These are phyloP conservation scores for Mormyrus iriodes DNA, from an alignment of 2,113 vertebrate genomes.

Conservation along the genomic window DNA sequence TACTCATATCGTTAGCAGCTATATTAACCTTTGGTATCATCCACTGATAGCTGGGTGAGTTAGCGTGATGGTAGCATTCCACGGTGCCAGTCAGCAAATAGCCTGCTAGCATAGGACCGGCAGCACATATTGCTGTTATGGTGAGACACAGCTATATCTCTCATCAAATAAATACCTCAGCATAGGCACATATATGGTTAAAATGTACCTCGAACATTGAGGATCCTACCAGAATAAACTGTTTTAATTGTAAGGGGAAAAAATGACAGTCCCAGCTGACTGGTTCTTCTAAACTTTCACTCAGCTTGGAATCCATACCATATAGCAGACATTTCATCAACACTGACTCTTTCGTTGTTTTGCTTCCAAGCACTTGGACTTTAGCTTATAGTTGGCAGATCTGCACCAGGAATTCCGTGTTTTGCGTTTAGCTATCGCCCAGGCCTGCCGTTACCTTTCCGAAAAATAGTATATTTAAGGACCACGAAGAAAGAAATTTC, in stretches of 20 bases:
- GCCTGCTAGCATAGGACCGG: not conserved
- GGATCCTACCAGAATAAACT: not conserved
- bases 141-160: not conserved
- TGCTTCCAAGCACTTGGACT: not conserved
- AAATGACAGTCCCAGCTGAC: not conserved
- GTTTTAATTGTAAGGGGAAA: not conserved
- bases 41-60: not conserved
- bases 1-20: not conserved
- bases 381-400: not conserved
- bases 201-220: not conserved
- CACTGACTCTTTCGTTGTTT: not conserved
- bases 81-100: not conserved
- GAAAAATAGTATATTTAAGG: not conserved
- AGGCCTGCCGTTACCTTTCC: not conserved
- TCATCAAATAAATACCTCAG: not conserved
- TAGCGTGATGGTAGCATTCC: not conserved
- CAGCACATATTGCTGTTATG: not conserved
- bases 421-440: not conserved
- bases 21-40: slow-evolving; percentile 13
- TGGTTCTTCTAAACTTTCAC: not conserved
- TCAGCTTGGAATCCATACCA: not conserved
- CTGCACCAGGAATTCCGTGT: not conserved
- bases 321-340: not conserved
- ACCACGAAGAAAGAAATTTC: not conserved
- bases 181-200: not conserved